Percentiles rank a stretch among this genome's conserved stretches.
phyloP scores from a whole-genome alignment of 35 echinoderm and acorn worm species.

The Acanthaster planci region DNA sequence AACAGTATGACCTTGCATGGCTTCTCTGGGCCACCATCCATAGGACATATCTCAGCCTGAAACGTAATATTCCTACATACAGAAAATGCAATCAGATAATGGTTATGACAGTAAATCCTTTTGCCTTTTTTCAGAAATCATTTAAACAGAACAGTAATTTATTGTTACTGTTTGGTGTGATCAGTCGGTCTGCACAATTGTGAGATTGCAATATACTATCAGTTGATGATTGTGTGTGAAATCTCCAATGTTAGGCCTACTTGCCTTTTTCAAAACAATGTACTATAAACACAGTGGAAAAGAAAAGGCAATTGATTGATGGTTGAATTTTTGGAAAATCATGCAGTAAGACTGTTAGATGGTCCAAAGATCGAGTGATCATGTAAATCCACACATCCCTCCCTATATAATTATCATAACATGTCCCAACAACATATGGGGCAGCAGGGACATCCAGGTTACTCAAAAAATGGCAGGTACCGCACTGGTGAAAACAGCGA shows the following conservation, averaged over 20 bases:
- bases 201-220: background rate
- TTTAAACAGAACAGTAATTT: background rate
- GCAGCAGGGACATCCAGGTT: too few species aligned
- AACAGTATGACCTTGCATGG: background rate
- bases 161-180: background rate
- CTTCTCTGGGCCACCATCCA: slow-evolving; percentile 20
- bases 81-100: background rate
- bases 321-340: too few species aligned
- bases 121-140: background rate
- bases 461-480: too few species aligned
- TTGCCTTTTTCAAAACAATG: too few species aligned
- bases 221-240: background rate
- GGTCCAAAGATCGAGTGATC: background rate
- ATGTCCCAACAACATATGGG: background rate
- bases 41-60: background rate
- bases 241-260: background rate
- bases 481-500: too few species aligned
- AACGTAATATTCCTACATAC: background rate
- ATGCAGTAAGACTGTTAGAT: too few species aligned
- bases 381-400: background rate
- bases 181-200: background rate
- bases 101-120: background rate
- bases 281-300: too few species aligned
- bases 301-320: too few species aligned
- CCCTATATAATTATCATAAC: background rate